These are phyloP conservation scores for Steatornis caripensis DNA, from an alignment of 2,113 vertebrate genomes.

Conservation along the genomic window DNA sequence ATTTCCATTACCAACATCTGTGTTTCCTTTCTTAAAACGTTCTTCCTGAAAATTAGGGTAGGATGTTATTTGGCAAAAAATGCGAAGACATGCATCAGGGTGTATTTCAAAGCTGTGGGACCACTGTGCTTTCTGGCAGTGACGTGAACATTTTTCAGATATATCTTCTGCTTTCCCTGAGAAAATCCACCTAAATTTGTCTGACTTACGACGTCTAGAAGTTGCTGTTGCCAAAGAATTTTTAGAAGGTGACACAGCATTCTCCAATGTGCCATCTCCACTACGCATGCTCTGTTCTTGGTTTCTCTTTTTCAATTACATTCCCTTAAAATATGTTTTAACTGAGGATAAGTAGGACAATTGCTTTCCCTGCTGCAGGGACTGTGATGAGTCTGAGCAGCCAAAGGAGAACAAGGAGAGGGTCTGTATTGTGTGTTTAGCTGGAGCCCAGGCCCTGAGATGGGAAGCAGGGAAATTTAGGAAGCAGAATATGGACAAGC, in stretches of 20 bases:
- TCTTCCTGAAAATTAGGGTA: conserved; percentile 17
- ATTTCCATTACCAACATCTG: conserved; percentile 9
- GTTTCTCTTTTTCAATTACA: conserved; percentile 6
- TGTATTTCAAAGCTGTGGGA: conserved; percentile 41
- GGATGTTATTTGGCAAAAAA: conserved; percentile 44
- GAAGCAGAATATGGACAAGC: not conserved
- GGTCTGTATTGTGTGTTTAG: not conserved
- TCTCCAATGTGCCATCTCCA: not conserved
- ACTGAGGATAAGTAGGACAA: conserved; percentile 24
- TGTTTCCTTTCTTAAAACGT: conserved; percentile 22
- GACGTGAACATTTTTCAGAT: conserved; percentile 24
- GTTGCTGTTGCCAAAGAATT: conserved; percentile 57
- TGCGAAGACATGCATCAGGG: not conserved
- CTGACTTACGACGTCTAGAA: conserved; percentile 45
- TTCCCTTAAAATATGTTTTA: not conserved
- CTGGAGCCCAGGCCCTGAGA: not conserved
- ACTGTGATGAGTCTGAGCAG: not conserved
- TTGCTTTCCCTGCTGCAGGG: not conserved
- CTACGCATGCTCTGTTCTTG: conserved; percentile 5
- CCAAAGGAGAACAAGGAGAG: not conserved
- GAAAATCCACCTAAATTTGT: conserved; percentile 52
- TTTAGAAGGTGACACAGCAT: conserved; percentile 64
- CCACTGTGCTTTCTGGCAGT: conserved; percentile 45
- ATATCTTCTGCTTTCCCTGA: conserved; percentile 40
- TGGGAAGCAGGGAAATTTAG: not conserved